These are phyloP conservation scores for Conistra vaccinii DNA, from an alignment of 2,888 invertebrate species.

Conservation along the genomic window DNA sequence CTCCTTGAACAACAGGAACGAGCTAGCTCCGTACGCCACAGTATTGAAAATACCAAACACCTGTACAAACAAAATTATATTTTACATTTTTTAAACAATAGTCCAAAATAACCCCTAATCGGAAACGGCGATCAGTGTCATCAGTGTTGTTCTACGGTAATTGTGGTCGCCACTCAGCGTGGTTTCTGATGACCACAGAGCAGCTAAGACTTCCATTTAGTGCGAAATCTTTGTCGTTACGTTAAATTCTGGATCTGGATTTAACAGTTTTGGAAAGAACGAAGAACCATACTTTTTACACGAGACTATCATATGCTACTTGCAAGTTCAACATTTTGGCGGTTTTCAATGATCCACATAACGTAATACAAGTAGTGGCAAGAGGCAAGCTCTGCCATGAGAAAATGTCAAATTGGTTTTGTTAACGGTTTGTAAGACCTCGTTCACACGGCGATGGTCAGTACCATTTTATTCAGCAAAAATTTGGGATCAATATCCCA, in stretches of 20 bases:
- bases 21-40: conserved; percentile 94
- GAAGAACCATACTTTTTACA: not conserved
- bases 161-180: not conserved
- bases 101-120: not conserved
- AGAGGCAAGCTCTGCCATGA: not conserved
- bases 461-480: too few species aligned
- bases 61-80: conserved; percentile 85
- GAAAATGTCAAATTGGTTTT: not conserved
- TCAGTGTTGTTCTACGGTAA: not conserved
- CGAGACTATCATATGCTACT: not conserved
- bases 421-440: too few species aligned
- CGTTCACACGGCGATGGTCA: too few species aligned
- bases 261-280: not conserved
- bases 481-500: too few species aligned
- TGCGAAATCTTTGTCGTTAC: not conserved
- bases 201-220: not conserved
- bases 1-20: conserved; percentile 94
- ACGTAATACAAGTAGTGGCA: not conserved
- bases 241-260: not conserved
- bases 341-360: not conserved
- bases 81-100: conserved; percentile 9
- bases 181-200: not conserved
- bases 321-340: not conserved
- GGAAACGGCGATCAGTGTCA: not conserved
- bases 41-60: conserved; percentile 96